phyloP scores from a whole-genome alignment of 2,888 invertebrate species.

The Barypeithes pellucidus region DNA sequence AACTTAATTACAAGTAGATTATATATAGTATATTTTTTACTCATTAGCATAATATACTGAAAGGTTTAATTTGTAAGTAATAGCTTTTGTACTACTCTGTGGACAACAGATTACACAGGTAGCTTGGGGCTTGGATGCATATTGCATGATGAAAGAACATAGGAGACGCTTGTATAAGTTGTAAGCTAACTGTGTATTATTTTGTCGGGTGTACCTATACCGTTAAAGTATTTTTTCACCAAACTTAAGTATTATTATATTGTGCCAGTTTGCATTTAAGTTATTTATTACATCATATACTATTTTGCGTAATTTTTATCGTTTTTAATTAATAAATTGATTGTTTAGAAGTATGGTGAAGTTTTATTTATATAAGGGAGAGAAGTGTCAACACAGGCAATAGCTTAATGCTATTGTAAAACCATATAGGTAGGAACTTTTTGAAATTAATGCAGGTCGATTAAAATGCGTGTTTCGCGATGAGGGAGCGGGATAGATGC shows the following conservation, averaged over 20 bases:
- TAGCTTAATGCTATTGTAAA: no score
- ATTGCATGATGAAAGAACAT: no score
- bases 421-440: no score
- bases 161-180: no score
- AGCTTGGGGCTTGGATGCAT: no score
- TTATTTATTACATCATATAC: neutral
- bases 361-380: neutral
- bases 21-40: conserved; percentile 1
- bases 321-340: neutral
- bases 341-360: neutral
- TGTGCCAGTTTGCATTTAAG: conserved; percentile 10
- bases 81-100: no score
- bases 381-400: no score
- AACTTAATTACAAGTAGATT: neutral
- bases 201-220: neutral
- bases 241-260: neutral
- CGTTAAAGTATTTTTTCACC: conserved; percentile 9
- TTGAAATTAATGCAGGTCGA: no score
- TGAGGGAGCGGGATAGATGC: no score
- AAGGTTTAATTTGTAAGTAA: neutral
- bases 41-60: neutral
- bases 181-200: no score
- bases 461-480: no score
- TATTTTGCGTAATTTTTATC: neutral
- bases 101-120: no score